A percentile compares a stretch with the other conserved stretches of the same genome.
Evolutionary conservation across 2,888 invertebrate genomes (phyloP).

Genomic region (Clunio marinus): DNA sequence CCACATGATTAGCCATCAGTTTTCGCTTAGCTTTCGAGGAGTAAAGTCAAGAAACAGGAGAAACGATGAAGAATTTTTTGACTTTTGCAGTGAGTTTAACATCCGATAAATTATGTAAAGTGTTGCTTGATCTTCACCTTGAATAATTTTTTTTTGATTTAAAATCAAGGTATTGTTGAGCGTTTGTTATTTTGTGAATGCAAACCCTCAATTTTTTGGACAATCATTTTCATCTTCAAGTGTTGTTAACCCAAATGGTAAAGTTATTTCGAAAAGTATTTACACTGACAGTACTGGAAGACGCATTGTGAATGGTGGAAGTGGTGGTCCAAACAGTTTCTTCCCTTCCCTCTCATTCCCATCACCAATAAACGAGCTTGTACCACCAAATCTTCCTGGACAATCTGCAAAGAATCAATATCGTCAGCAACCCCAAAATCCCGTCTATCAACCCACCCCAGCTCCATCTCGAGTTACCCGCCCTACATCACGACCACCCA

Average conservation of each 20-base stretch:
- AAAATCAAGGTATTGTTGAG: background rate
- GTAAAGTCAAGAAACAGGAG: background rate
- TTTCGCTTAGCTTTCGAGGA: background rate
- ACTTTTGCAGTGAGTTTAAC: background rate
- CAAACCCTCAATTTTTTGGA: background rate
- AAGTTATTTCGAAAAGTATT: background rate
- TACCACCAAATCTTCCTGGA: background rate
- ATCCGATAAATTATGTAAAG: background rate
- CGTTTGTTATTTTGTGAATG: background rate
- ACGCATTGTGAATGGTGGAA: background rate
- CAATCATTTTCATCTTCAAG: conserved; percentile 10
- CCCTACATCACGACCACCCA: background rate
- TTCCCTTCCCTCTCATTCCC: background rate
- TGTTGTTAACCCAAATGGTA: background rate
- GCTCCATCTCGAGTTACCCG: background rate
- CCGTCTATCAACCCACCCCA: background rate
- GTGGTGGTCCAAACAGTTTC: background rate
- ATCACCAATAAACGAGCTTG: background rate
- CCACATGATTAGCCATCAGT: background rate
- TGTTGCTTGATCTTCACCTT: background rate
- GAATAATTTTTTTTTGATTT: background rate
- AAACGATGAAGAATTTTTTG: background rate
- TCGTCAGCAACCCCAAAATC: background rate
- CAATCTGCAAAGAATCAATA: background rate
- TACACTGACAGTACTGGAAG: background rate